phyloP scores from a whole-genome alignment of 2,797 vertebrate genomes.

The Thamnophis elegans region DNA sequence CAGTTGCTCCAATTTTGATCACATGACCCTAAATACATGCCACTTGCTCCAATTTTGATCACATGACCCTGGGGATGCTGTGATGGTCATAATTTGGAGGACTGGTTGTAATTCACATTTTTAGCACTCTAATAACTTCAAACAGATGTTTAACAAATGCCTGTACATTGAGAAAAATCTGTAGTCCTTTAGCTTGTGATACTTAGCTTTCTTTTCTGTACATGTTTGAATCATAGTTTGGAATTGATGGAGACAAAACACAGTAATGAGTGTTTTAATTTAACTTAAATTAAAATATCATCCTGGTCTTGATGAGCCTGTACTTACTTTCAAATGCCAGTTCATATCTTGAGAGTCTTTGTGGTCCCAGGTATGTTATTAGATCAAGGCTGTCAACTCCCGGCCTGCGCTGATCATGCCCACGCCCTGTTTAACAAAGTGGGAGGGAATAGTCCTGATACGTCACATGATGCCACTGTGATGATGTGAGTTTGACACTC shows the following conservation, averaged over 20 bases:
- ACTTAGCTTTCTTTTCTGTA: neutral
- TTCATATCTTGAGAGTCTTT: neutral
- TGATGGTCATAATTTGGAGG: neutral
- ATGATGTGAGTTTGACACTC: too few relatives aligned
- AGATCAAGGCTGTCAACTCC: neutral
- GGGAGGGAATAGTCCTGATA: too few relatives aligned
- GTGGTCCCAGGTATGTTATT: neutral
- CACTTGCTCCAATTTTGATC: neutral
- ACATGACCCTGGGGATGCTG: neutral
- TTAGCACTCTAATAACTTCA: neutral
- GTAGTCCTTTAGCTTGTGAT: neutral
- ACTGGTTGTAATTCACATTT: neutral
- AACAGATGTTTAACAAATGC: neutral
- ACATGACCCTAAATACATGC: neutral
- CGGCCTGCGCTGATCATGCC: accelerated
- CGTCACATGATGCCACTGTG: too few relatives aligned
- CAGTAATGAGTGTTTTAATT: too few relatives aligned
- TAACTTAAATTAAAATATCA: neutral
- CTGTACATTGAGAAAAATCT: neutral
- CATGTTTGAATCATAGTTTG: neutral
- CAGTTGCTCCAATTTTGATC: neutral
- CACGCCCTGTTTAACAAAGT: too few relatives aligned
- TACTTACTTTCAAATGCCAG: neutral
- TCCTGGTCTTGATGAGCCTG: neutral
- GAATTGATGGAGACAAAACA: neutral